Conservation (phyloP, 2,113 vertebrate species). For the Synodontis membranacea region DNA sequence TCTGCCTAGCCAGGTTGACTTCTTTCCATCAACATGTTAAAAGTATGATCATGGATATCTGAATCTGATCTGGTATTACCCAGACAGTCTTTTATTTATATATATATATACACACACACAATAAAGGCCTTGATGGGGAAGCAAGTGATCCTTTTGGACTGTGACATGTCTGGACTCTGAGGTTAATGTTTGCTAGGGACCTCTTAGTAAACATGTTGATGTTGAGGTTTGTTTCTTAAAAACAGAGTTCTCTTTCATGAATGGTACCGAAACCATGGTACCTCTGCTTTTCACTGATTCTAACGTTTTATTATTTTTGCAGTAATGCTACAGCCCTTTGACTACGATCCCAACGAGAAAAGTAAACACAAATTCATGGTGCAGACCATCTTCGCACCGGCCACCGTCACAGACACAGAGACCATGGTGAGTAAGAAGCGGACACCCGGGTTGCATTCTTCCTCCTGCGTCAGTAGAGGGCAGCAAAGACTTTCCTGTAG, state of each 20-base stretch:
- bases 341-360: constrained; percentile 98
- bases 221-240: background rate
- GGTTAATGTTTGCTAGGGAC: background rate
- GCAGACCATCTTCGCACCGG: constrained; percentile 95
- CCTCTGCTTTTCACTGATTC: background rate
- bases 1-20: background rate
- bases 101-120: background rate
- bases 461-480: constrained; percentile 61
- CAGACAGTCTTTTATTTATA: too few relatives aligned
- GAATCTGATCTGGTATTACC: background rate
- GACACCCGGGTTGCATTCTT: background rate
- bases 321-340: constrained; percentile 99
- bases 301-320: constrained; percentile 39
- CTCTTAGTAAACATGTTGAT: background rate
- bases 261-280: background rate
- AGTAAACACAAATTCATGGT: constrained; percentile 99
- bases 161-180: background rate
- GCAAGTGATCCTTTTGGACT: background rate
- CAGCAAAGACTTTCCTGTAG: constrained; percentile 58
- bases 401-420: constrained; percentile 89
- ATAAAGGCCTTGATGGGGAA: background rate
- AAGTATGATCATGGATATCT: background rate
- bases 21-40: background rate
- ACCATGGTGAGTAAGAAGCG: constrained; percentile 83
- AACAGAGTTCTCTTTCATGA: background rate